Base-by-base conservation (phyloP, 2,113 vertebrate genomes). In the Cromileptes altivelis region DNA sequence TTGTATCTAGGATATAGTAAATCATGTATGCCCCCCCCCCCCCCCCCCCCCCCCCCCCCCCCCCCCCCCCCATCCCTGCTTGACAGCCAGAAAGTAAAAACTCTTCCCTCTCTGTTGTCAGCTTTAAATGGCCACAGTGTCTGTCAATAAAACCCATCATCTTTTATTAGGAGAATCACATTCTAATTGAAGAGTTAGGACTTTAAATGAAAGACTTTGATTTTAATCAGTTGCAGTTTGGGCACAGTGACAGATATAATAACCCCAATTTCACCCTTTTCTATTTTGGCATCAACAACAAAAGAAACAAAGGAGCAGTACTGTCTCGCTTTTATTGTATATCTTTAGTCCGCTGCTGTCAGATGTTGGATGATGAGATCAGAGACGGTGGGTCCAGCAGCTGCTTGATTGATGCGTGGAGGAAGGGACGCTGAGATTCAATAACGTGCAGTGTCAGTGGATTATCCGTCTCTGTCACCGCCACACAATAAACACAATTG, bases 401-500 rank as follows among this genome's bases (percentile, higher is more conserved):
- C 64, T 23, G 49, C 49, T 82, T 88, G 86, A 90, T 82, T 80
- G 81, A 91, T 90, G 83, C 61, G 47, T 14, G 23, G 53, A n/a
- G 58, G 73, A 30, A 60, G 56, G 8, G 75, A 57, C 27, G 61
- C 78, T 58, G 80, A 75, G 63, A 86, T 90, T 86, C 84, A 92
- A 88, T 88, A 85, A 88, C 21, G 14, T 30, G n/a, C 58, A 12
- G 55, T 23, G 42, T 82, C 76, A 65, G 52, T 42, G 65, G 75
- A 80, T 75, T 81, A 91, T 91, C 73, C 58, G 64, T 93, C 89
- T 86, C 82, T 85, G 86, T 89, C 90, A 75, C 55, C 10, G 2
- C n/a, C 21, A 73, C 62, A 70, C 79, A 80, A 82, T 82, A 90
- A 87, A 81, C 57, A 75, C 74, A 86, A 85, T 81, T 72, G 47